Percentiles rank a stretch among this genome's conserved stretches.
phyloP scores from a whole-genome alignment of 1,140 invertebrate species.

The Orchestia grillus region DNA sequence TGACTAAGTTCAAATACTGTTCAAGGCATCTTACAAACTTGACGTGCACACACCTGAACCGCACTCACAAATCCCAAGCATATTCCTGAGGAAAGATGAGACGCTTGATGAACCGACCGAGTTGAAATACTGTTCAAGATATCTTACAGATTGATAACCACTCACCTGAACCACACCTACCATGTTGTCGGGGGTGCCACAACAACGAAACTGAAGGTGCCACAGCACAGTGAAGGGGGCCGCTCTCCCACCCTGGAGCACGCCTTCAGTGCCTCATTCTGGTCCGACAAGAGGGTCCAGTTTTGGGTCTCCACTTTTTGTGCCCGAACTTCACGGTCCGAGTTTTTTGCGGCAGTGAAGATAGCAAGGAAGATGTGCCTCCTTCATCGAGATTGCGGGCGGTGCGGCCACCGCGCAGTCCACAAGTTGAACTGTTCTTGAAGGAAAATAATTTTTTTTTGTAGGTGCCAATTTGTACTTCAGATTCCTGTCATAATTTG shows the following conservation, averaged over 20 bases:
- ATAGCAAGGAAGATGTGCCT: neutral
- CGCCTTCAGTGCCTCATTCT: neutral
- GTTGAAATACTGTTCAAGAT: no score
- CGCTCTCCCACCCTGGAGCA: neutral
- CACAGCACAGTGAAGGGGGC: neutral
- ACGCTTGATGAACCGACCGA: no score
- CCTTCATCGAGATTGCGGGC: neutral
- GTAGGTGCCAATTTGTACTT: no score
- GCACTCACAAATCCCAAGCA: no score
- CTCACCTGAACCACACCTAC: conserved; percentile 8
- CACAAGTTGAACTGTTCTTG: no score
- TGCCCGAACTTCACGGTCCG: neutral
- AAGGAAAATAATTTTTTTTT: no score
- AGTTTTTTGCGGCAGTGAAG: neutral
- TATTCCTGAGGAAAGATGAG: no score
- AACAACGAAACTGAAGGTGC: conserved; percentile 11
- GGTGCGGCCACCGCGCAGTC: no score
- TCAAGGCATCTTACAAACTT: no score
- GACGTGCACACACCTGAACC: no score
- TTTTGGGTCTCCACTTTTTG: neutral
- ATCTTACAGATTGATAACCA: neutral
- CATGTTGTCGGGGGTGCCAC: conserved; percentile 1
- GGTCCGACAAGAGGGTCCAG: neutral
- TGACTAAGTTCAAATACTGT: no score
- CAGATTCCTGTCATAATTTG: no score